phyloP scores from a whole-genome alignment of 2,113 vertebrate genomes.

The Saguinus imperator region DNA sequence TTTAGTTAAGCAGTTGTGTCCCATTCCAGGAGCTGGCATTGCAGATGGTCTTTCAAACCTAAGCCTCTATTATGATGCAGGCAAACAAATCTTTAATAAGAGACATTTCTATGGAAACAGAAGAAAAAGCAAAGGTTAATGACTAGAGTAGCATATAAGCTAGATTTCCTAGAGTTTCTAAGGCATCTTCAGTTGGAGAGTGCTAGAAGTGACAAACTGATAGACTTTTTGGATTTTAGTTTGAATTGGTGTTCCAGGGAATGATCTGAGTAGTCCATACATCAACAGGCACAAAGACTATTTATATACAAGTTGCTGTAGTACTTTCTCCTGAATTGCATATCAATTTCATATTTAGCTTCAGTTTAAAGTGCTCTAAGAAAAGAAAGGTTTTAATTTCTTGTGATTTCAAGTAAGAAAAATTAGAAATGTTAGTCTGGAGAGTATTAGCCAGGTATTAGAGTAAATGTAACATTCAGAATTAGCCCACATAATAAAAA shows the following conservation, averaged over 20 bases:
- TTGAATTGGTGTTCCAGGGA: not conserved
- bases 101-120: not conserved
- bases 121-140: not conserved
- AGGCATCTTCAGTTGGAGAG: not conserved
- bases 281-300: not conserved
- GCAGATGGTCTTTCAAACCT: not conserved
- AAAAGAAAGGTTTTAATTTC: not conserved
- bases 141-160: not conserved
- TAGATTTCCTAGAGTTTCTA: not conserved
- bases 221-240: not conserved
- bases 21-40: not conserved
- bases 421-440: not conserved
- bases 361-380: not conserved
- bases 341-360: not conserved
- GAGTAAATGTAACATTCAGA: not conserved
- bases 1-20: not conserved
- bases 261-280: not conserved
- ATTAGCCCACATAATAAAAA: not conserved
- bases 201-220: not conserved
- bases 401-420: not conserved
- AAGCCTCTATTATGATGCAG: not conserved
- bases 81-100: not conserved
- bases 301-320: not conserved
- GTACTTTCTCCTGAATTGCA: not conserved
- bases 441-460: not conserved